These are phyloP conservation scores for Hippocampus mohnikei DNA, from an alignment of 2,113 vertebrate species.

Conservation along the genomic window DNA sequence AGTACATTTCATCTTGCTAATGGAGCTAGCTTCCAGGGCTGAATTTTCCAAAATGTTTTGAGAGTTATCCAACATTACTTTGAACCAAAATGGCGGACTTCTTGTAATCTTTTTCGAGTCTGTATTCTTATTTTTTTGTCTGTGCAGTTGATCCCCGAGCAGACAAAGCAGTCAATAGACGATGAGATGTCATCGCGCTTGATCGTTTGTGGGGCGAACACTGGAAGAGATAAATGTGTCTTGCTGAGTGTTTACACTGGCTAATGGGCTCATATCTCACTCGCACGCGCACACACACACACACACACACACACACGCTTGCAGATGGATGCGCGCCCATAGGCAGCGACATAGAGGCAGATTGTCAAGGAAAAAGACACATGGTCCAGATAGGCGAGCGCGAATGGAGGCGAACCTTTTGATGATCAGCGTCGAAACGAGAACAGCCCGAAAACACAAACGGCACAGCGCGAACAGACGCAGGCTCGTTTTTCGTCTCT, in stretches of 20 bases:
- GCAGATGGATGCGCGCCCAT: constrained; percentile 16
- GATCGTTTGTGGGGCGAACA: neutral
- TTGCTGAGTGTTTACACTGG: constrained; percentile 17
- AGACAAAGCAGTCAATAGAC: neutral
- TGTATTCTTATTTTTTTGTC: neutral
- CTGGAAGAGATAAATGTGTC: constrained; percentile 16
- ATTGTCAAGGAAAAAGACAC: constrained; percentile 16
- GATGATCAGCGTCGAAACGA: neutral
- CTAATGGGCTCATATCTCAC: constrained; percentile 24
- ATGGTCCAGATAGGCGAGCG: constrained; percentile 16
- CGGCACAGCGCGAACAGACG: neutral
- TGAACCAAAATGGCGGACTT: neutral
- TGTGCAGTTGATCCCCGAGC: neutral
- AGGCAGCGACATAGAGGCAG: constrained; percentile 2
- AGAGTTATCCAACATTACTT: too few species aligned
- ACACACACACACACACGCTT: constrained; percentile 1
- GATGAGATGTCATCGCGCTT: neutral
- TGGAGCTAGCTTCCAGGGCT: too few species aligned
- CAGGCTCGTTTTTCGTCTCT: neutral
- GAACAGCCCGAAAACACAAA: neutral
- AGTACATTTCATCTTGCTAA: too few species aligned
- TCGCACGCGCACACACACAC: constrained; percentile 1
- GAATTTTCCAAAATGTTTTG: too few species aligned
- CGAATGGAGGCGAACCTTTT: neutral
- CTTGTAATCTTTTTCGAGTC: neutral